Evolutionary conservation across 2,888 invertebrate species (phyloP).

Genomic region (Ceraclea dissimilis): DNA sequence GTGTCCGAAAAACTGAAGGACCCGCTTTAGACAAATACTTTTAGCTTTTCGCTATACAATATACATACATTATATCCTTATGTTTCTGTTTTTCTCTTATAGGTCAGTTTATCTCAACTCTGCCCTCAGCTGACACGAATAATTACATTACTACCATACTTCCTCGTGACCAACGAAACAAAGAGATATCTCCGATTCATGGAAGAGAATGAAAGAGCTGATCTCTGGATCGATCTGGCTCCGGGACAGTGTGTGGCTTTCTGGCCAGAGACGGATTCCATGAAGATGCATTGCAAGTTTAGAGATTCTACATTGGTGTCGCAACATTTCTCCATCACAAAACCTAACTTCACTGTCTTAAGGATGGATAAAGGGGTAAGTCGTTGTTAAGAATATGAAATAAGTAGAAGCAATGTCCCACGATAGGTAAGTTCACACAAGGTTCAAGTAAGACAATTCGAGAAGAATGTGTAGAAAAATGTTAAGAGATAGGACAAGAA

Average conservation of each 20-base stretch:
- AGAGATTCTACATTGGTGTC: constrained; percentile 68
- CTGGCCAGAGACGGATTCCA: constrained; percentile 76
- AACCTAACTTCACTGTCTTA: constrained; percentile 62
- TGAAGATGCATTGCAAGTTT: constrained; percentile 74
- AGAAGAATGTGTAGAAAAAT: too few relatives aligned
- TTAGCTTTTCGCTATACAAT: too few relatives aligned
- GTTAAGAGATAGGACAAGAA: too few relatives aligned
- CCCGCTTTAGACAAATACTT: too few relatives aligned
- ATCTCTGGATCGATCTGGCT: constrained; percentile 71
- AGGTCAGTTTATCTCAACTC: constrained; percentile 61
- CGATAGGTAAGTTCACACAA: too few relatives aligned
- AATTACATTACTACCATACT: constrained; percentile 71
- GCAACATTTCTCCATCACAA: constrained; percentile 68
- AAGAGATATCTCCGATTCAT: constrained; percentile 59
- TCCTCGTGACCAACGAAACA: constrained; percentile 67
- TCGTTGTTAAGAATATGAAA: too few relatives aligned
- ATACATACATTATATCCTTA: too few relatives aligned
- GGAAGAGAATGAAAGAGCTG: constrained; percentile 80
- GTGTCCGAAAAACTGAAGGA: too few relatives aligned
- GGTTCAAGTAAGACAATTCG: too few relatives aligned
- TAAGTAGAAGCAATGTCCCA: neutral
- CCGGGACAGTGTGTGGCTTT: constrained; percentile 65
- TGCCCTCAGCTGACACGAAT: constrained; percentile 71
- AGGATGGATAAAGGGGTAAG: constrained; percentile 78
- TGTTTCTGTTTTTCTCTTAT: too few relatives aligned